Evolutionary conservation across 2,888 invertebrate genomes (phyloP), one percentile per base, ranked within the genome.

Genomic region (Stratiomys singularior): DNA sequence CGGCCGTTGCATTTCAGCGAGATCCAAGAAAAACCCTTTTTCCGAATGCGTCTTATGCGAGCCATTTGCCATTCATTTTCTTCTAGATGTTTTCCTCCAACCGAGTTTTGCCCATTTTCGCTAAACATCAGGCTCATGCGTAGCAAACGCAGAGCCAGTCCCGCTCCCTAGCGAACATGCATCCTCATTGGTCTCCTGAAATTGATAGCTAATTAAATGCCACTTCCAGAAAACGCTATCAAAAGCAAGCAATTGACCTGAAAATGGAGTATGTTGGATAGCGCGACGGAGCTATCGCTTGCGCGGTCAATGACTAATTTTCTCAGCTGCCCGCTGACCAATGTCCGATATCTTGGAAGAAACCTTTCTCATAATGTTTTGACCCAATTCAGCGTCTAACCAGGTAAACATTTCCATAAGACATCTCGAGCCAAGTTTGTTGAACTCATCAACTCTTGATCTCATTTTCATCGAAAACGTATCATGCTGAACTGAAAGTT

Each of bases 371-470:
- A 60, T 74, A 74, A 58, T 37, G 74, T 74, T 74, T 58, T 74
- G 74, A 74, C 74, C 74, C 74, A 74, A 74, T 74, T 74, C 74
- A 25, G 27, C 58, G 52, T 60, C 74, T 60, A 74, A 74, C 74
- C 74, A 60, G 74, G 74, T 74, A 74, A 74, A 60, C 74, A 74
- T 74, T 74, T 74, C 74, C 60, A 60, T 74, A 74, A 60, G 37
- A 74, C 27, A 46, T 63, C 60, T 71, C 21, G 37, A n/a, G 37
- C 56, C n/a, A 27, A 76, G 76, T 76, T 64, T 64, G 66, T 76
- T 76, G 76, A 76, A 76, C 76, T 66, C 60, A 27, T 46, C 64
- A 76, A 60, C 64, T 76, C 76, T 76, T 76, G 76, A 76, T 76
- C 76, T 76, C 76, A 76, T 76, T 76, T 76, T 76, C 76, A 64